phyloP scores from a whole-genome alignment of 2,113 vertebrate genomes.

The Ancistrus triradiatus region DNA sequence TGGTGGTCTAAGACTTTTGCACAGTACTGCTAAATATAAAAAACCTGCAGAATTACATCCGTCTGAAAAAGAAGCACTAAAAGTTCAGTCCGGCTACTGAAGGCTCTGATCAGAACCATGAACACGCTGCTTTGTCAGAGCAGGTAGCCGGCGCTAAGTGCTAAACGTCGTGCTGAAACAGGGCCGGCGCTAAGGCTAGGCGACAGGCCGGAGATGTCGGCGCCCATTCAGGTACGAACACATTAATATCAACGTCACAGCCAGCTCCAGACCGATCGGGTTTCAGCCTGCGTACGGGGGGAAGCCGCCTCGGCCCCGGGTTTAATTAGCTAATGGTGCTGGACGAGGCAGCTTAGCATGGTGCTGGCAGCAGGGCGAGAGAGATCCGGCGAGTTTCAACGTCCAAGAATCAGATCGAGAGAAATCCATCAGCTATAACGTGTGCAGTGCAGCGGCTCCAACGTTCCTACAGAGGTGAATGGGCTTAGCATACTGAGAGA shows the following conservation, averaged over 20 bases:
- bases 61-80: too few relatives aligned
- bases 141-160: slow-evolving; percentile 22
- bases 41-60: too few relatives aligned
- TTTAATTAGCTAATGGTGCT: slow-evolving; percentile 73
- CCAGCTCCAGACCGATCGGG: slow-evolving; percentile 57
- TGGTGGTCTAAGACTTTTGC: too few relatives aligned
- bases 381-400: slow-evolving; percentile 21
- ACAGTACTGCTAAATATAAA: too few relatives aligned
- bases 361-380: slow-evolving; percentile 46
- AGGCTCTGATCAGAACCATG: background rate
- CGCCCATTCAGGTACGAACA: slow-evolving; percentile 49
- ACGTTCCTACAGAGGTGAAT: slow-evolving; percentile 59
- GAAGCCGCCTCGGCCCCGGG: slow-evolving; percentile 59
- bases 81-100: background rate
- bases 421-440: slow-evolving; percentile 61
- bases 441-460: slow-evolving; percentile 50
- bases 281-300: slow-evolving; percentile 60
- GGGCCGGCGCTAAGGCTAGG: slow-evolving; percentile 43
- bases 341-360: slow-evolving; percentile 55
- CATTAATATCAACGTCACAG: slow-evolving; percentile 65
- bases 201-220: slow-evolving; percentile 49
- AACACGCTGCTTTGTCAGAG: background rate
- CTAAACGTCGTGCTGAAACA: slow-evolving; percentile 23
- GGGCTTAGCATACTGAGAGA: too few relatives aligned
- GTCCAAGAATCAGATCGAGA: slow-evolving; percentile 57